Conservation (phyloP, 2,797 vertebrate genomes). For the Poeciliopsis gracilis region DNA sequence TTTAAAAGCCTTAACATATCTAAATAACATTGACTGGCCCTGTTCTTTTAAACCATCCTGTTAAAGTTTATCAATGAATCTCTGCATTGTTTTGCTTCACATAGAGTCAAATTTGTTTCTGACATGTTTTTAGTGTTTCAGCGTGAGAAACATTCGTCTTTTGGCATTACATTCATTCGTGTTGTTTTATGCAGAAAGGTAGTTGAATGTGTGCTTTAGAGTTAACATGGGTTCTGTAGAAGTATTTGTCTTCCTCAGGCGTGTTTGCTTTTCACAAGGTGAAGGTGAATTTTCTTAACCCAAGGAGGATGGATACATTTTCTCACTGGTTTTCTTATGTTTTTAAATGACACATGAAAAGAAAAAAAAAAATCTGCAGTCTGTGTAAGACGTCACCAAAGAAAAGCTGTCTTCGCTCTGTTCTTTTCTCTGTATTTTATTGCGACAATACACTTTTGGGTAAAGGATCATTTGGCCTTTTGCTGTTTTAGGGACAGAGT, state of each 20-base stretch:
- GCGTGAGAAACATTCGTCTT: background rate
- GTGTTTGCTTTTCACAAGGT: background rate
- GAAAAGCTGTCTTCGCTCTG: background rate
- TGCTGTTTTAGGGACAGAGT: constrained; percentile 33
- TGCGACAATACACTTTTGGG: constrained; percentile 21
- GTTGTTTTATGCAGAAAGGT: background rate
- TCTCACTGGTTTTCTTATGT: constrained; percentile 15
- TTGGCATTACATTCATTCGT: background rate
- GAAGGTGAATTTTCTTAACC: background rate
- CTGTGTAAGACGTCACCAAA: constrained; percentile 21
- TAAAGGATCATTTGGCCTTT: constrained; percentile 30
- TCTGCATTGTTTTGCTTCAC: background rate
- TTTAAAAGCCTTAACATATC: background rate
- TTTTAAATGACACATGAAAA: constrained; percentile 31
- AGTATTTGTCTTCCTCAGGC: background rate
- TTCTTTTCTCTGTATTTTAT: constrained; percentile 31
- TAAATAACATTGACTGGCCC: background rate
- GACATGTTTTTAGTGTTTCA: background rate
- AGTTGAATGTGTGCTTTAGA: background rate
- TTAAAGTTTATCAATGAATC: background rate
- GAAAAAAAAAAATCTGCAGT: constrained; percentile 36
- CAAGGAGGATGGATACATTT: constrained; percentile 1
- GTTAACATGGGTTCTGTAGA: background rate
- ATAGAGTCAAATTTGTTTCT: background rate
- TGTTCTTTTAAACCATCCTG: background rate